A percentile compares a stretch with the other conserved stretches of the same genome.
phyloP scores from a whole-genome alignment of 2,888 invertebrate species.

The Exocentrus adspersus region DNA sequence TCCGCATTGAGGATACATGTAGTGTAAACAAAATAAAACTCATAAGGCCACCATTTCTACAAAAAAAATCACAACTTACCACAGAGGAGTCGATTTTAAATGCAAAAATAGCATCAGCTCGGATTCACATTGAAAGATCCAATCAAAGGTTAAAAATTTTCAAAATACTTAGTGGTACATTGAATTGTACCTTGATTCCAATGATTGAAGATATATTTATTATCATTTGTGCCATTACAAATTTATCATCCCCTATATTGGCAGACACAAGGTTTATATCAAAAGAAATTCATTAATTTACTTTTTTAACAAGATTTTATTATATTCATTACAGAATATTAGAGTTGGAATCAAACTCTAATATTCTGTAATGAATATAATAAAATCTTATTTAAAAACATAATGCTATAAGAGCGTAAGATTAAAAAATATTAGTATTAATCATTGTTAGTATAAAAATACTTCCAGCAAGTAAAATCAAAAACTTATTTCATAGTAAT shows the following conservation, averaged over 20 bases:
- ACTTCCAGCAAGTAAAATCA: too few relatives aligned
- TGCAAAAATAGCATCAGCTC: conserved; percentile 11
- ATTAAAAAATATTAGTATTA: too few relatives aligned
- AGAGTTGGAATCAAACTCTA: too few relatives aligned
- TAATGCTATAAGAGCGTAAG: too few relatives aligned
- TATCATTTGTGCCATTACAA: too few relatives aligned
- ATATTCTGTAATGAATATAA: too few relatives aligned
- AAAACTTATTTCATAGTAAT: too few relatives aligned
- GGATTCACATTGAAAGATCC: conserved; percentile 20
- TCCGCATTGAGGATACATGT: conserved; percentile 27
- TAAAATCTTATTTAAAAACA: too few relatives aligned
- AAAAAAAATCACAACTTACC: conserved; percentile 28
- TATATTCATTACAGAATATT: too few relatives aligned
- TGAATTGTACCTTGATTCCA: conserved; percentile 9
- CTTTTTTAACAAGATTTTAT: too few relatives aligned
- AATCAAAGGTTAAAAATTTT: conserved; percentile 29
- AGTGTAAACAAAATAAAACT: conserved; percentile 23
- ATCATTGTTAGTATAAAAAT: too few relatives aligned
- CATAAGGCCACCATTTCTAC: conserved; percentile 32
- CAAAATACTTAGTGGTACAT: conserved; percentile 16
- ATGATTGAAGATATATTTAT: neutral
- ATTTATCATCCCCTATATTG: conserved; percentile 24
- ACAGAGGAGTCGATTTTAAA: conserved; percentile 29
- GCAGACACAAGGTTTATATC: conserved; percentile 27
- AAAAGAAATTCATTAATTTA: too few relatives aligned